Conservation (phyloP, 1,140 invertebrate genomes). For the Drosophila sp. region DNA sequence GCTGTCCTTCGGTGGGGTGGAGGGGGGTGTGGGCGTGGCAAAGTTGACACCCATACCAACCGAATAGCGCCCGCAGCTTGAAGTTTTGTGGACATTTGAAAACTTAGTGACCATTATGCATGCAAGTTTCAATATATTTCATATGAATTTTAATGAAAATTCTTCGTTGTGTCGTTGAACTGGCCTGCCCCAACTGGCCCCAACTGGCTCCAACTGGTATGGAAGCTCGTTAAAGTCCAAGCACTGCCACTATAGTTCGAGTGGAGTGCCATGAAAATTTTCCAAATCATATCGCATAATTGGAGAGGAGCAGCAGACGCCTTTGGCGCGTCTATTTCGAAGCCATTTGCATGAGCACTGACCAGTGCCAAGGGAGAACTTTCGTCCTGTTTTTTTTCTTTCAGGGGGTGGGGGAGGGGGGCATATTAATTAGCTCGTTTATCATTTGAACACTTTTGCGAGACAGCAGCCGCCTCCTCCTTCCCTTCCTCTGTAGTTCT, state of each 20-base stretch:
- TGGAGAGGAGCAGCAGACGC: slow-evolving; percentile 47
- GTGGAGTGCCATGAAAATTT: slow-evolving; percentile 44
- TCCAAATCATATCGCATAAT: slow-evolving; percentile 72
- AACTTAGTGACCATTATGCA: slow-evolving; percentile 81
- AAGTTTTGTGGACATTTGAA: slow-evolving; percentile 54
- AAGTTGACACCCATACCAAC: slow-evolving; percentile 53
- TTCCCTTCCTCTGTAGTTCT: neutral
- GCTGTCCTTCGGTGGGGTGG: slow-evolving; percentile 2
- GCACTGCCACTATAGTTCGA: neutral
- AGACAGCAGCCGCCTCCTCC: slow-evolving; percentile 46
- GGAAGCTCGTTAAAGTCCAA: neutral
- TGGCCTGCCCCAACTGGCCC: slow-evolving; percentile 5
- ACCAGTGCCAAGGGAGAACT: slow-evolving; percentile 32
- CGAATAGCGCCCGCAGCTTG: slow-evolving; percentile 12
- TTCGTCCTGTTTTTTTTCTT: slow-evolving; percentile 19
- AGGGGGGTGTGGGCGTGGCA: slow-evolving; percentile 23
- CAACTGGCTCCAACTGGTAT: neutral
- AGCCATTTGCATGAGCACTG: slow-evolving; percentile 40
- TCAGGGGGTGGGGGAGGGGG: neutral
- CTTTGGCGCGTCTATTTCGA: slow-evolving; percentile 31
- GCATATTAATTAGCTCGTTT: slow-evolving; percentile 81
- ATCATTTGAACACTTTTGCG: slow-evolving; percentile 74
- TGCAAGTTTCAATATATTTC: slow-evolving; percentile 80
- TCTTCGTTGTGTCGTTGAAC: slow-evolving; percentile 60
- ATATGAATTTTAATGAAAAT: slow-evolving; percentile 77